A percentile compares a stretch with the other conserved stretches of the same genome.
Conservation (phyloP, 2,113 vertebrate species). For the Montifringilla adamsi region DNA sequence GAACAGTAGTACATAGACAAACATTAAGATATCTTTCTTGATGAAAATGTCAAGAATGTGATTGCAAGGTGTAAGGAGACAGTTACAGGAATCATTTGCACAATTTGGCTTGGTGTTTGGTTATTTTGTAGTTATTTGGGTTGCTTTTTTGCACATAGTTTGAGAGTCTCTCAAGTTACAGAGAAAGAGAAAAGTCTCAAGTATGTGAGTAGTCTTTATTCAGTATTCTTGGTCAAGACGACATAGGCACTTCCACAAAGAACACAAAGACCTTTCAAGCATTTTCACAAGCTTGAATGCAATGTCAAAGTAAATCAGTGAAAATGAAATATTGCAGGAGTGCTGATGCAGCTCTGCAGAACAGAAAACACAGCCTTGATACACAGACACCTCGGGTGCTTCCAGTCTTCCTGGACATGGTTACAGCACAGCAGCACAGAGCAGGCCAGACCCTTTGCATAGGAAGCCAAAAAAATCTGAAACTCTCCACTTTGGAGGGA, state of each 20-base stretch:
- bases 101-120: background rate
- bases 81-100: background rate
- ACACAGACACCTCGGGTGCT: rapidly evolving
- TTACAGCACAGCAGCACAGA: background rate
- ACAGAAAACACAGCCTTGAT: background rate
- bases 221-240: background rate
- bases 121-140: background rate
- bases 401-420: background rate
- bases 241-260: background rate
- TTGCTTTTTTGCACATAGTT: background rate
- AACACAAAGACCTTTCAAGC: background rate
- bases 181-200: background rate
- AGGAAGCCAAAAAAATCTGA: background rate
- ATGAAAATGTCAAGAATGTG: background rate
- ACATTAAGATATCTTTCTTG: background rate
- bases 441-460: background rate
- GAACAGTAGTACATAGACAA: background rate
- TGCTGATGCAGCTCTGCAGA: background rate
- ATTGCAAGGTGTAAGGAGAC: background rate
- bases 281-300: background rate
- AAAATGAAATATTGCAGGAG: background rate
- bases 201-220: background rate
- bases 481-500: background rate
- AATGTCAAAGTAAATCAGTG: background rate
- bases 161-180: background rate